Percentiles rank a stretch among this genome's conserved stretches.
Conservation (phyloP, 2,888 invertebrate species). For the Phoronis australis region DNA sequence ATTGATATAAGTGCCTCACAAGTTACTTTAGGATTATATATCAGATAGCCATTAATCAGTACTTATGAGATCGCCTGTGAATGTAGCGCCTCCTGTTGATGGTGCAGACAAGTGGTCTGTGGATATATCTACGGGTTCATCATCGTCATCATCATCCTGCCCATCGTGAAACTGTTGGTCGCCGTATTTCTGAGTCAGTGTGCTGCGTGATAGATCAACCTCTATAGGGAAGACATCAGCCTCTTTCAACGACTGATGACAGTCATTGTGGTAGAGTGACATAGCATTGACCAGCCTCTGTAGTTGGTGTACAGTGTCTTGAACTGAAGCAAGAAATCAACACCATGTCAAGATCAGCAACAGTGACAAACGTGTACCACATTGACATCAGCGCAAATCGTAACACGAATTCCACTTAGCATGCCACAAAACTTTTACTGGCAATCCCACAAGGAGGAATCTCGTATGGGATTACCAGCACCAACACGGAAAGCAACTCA, state of each 20-base stretch:
- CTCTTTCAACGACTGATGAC: constrained; percentile 68
- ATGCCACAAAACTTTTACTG: no score
- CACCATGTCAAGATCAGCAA: no score
- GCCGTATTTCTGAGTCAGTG: constrained; percentile 68
- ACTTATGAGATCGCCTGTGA: constrained; percentile 28
- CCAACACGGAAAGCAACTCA: no score
- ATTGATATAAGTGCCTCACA: no score
- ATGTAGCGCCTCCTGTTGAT: constrained; percentile 5
- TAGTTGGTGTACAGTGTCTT: constrained; percentile 74
- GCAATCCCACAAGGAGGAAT: no score
- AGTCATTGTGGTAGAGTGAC: constrained; percentile 69
- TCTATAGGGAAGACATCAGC: constrained; percentile 87
- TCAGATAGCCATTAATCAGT: no score
- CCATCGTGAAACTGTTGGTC: constrained; percentile 44
- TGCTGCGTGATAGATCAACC: constrained; percentile 85
- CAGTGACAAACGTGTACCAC: no score
- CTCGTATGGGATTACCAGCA: no score
- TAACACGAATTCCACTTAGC: no score
- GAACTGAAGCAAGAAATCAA: no score
- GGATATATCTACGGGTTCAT: constrained; percentile 20
- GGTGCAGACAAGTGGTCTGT: constrained; percentile 14
- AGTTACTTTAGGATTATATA: no score
- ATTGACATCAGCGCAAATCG: no score
- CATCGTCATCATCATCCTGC: constrained; percentile 46
- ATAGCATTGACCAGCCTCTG: constrained; percentile 80